Evolutionary conservation across 2,113 vertebrate genomes (phyloP), one percentile per base, ranked within the genome.

Genomic region (Pyxicephalus adspersus): DNA sequence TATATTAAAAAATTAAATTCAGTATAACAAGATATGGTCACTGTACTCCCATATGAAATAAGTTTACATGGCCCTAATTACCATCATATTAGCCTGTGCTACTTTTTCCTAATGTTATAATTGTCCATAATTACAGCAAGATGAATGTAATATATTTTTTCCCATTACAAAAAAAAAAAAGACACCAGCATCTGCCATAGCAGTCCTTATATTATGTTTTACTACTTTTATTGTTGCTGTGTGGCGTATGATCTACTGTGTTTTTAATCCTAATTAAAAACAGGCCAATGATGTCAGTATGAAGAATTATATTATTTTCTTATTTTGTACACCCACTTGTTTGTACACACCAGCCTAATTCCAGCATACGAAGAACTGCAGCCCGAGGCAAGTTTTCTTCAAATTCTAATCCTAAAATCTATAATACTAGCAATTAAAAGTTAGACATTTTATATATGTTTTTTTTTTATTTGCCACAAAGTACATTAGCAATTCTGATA

Each of bases 241-340:
- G 23, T 16, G 19, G 23, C 19, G 22, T 50, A 51, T 64, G 22
- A 63, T 50, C 15, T 45, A 76, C 16, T 45, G 57, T 50, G 63
- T 77, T 64, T 64, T 64, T 52, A 54, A 54, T 29, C 64, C 13
- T 23, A 77, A 63, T 28, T 77, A 64, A 63, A 52, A 77, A 64
- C 8, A 52, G 26, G 20, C 11, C 19, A 77, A 23, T 52, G 38
- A 45, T 71, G 38, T 80, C 66, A 67, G 5, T 71, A 51, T 71
- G 66, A 63, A 52, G 9, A 38, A 80, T 71, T 71, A 45, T 45
- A 45, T 45, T 9, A 45, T 45, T 9, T 45, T 45, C 6, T 13
- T 15, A 71, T 80, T 63, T 80, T 64, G 52, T 23, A 31, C 77
- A 80, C 25, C 60, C 38, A 57, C 66, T 23, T 71, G 4, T 13